Percentiles rank a stretch among this genome's conserved stretches.
These are phyloP conservation scores for Drosophila setosimentum DNA, from an alignment of 2,888 invertebrate genomes.

Conservation along the genomic window DNA sequence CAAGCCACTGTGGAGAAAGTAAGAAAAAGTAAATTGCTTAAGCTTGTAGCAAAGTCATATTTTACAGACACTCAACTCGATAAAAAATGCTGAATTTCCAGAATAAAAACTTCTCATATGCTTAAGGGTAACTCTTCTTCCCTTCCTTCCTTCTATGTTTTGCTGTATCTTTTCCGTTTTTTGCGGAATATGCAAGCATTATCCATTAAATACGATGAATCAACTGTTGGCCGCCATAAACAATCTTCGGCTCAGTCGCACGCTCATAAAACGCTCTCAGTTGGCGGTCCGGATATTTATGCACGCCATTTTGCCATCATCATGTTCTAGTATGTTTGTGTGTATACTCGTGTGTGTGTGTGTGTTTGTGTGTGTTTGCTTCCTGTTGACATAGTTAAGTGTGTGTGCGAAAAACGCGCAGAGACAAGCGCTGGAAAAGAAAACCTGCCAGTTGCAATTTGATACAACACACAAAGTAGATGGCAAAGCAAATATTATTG, in stretches of 20 bases:
- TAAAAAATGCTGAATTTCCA: slow-evolving; percentile 18
- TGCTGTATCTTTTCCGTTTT: slow-evolving; percentile 44
- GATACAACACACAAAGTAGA: slow-evolving; percentile 22
- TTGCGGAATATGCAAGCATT: slow-evolving; percentile 56
- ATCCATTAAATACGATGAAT: slow-evolving; percentile 80
- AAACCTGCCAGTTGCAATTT: slow-evolving; percentile 35
- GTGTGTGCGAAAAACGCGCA: slow-evolving; percentile 35
- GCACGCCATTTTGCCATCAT: slow-evolving; percentile 71
- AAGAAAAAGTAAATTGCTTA: slow-evolving; percentile 14
- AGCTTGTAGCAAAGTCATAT: slow-evolving; percentile 31
- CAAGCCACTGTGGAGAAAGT: neutral
- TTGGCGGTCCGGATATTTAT: slow-evolving; percentile 73
- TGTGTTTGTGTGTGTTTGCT: slow-evolving; percentile 56
- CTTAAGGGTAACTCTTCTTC: slow-evolving; percentile 12
- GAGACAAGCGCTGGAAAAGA: slow-evolving; percentile 20
- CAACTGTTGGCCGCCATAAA: slow-evolving; percentile 78
- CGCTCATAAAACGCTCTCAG: slow-evolving; percentile 68
- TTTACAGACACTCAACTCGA: slow-evolving; percentile 21
- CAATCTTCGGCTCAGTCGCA: slow-evolving; percentile 71
- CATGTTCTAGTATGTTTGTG: slow-evolving; percentile 25
- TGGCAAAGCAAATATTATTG: slow-evolving; percentile 11
- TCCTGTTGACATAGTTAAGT: slow-evolving; percentile 74
- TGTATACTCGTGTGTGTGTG: slow-evolving; percentile 9
- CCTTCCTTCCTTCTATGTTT: neutral
- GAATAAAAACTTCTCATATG: slow-evolving; percentile 21